Conservation (phyloP, 2,113 vertebrate genomes). For the Aplodontia rufa region DNA sequence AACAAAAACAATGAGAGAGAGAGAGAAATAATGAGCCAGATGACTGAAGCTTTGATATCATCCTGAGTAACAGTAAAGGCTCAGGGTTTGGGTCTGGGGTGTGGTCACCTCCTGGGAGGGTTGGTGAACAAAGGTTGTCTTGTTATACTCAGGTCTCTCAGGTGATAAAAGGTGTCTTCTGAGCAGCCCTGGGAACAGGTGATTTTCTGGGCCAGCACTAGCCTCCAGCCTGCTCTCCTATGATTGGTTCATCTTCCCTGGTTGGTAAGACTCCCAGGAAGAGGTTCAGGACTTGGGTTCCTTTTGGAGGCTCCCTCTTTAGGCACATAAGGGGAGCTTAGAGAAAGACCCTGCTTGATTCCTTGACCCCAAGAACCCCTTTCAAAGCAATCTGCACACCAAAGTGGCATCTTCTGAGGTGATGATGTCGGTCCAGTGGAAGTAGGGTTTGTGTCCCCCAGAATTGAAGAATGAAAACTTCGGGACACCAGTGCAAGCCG, state of each 20-base stretch:
- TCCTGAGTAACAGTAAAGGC: background rate
- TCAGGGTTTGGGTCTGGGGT: background rate
- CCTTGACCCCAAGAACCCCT: background rate
- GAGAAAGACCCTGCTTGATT: background rate
- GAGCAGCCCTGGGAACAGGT: background rate
- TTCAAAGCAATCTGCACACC: background rate
- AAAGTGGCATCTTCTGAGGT: background rate
- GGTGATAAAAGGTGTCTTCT: background rate
- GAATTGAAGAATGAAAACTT: no score
- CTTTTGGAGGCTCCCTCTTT: background rate
- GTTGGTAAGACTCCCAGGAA: background rate
- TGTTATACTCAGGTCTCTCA: background rate
- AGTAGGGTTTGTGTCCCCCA: no score
- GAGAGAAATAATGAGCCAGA: no score
- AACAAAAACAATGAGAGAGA: no score
- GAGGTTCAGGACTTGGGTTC: background rate
- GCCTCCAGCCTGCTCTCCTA: background rate
- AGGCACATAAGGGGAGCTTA: background rate
- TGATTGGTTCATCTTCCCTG: background rate
- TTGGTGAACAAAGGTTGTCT: background rate
- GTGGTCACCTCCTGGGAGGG: no score
- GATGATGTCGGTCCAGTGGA: no score
- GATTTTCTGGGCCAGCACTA: background rate
- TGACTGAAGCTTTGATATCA: background rate
- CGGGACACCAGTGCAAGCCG: no score